Base-by-base conservation (phyloP, 2,113 vertebrate species). In the Etheostoma spectabile region DNA sequence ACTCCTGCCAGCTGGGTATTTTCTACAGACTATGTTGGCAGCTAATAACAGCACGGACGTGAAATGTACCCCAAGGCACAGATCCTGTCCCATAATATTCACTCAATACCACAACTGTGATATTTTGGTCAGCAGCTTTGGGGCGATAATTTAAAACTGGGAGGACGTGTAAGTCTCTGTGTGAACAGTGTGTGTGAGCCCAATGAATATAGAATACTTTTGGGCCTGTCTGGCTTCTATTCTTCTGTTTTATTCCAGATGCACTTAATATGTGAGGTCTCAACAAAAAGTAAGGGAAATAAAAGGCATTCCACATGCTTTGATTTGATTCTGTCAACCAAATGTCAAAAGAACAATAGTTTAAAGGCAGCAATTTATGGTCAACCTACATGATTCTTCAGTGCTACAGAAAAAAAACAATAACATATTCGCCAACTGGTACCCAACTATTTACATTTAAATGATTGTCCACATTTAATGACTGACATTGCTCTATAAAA, bases 61-160 rank as follows among this genome's bases (percentile, higher is more conserved):
- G 72, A 81, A 27, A 81, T 82, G 56, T 56, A 63, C 24, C 62
- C 67, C 67, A 22, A 78, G 66, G 76, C 19, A 6, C 79, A 62
- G 56, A 70, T 72, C 56, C 79, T 70, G 63, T 71, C 35, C 59
- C 68, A 68, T 75, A 75, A 87, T 86, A 66, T 84, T 84, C 85
- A 79, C 73, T 78, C 85, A 53, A 74, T 64, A 81, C 35, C 38
- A 68, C 55, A 56, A 57, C 52, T 55, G 74, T 65, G 60, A 78
- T 74, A 52, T 84, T 77, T 72, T 49, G 79, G 78, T 88, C 91
- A 82, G 85, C 82, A 85, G 42, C 82, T 82, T 87, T 56, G 30
- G 56, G 74, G 53, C 57, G 80, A 45, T 86, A 21, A 72, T 79
- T 72, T 65, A 65, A 59, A 76, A 46, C 33, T 27, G n/a, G 16